A percentile compares a stretch with the other conserved stretches of the same genome.
These are phyloP conservation scores for Eulemur rufifrons DNA, from an alignment of 2,113 vertebrate species.

Conservation along the genomic window DNA sequence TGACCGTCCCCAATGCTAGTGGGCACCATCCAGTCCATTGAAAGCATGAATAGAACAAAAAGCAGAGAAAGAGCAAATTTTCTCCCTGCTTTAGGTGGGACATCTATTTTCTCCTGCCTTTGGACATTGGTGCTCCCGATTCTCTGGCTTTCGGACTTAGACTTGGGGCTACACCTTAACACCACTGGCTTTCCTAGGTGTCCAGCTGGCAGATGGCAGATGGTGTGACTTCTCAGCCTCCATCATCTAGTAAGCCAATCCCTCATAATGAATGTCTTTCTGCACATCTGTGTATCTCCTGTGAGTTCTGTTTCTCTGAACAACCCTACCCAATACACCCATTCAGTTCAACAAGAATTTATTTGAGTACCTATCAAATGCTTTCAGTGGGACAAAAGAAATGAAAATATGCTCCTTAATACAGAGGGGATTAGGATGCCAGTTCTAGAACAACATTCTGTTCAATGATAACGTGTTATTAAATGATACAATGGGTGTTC, in stretches of 20 bases:
- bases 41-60: neutral
- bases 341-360: neutral
- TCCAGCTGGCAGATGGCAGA: neutral
- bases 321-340: neutral
- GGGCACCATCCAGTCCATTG: too few relatives aligned
- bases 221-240: neutral
- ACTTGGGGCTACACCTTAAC: neutral
- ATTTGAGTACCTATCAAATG: neutral
- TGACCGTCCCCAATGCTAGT: rapidly evolving
- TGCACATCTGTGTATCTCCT: neutral
- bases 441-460: neutral
- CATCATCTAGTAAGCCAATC: neutral
- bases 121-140: neutral
- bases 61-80: neutral
- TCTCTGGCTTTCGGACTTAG: neutral
- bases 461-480: neutral
- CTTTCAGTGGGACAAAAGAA: neutral
- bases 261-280: neutral
- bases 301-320: neutral
- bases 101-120: neutral
- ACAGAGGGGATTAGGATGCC: neutral
- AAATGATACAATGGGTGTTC: too few relatives aligned
- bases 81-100: neutral
- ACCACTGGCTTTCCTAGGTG: neutral
- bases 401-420: neutral